Evolutionary conservation across 2,888 invertebrate species (phyloP).

Genomic region (Cotesia congregata): DNA sequence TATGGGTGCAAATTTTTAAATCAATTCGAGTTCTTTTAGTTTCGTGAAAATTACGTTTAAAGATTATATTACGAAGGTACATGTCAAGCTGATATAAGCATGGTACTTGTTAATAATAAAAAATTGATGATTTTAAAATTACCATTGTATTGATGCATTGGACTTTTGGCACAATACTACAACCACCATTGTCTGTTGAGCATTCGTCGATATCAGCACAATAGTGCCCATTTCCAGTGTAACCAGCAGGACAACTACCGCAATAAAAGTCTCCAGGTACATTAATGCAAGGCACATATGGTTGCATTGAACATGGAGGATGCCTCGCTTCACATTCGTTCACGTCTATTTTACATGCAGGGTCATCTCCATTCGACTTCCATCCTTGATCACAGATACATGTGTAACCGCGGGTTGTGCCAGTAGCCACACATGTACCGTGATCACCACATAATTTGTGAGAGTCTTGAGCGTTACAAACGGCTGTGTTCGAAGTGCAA

Average conservation of each 20-base stretch:
- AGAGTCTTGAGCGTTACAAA: slow-evolving; percentile 80
- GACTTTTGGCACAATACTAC: slow-evolving; percentile 85
- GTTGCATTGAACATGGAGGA: slow-evolving; percentile 84
- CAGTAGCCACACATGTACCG: slow-evolving; percentile 83
- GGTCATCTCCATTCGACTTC: slow-evolving; percentile 79
- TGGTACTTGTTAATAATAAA: too few species aligned
- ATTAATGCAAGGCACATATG: slow-evolving; percentile 89
- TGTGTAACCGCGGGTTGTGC: slow-evolving; percentile 76
- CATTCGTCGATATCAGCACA: slow-evolving; percentile 95
- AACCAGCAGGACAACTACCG: slow-evolving; percentile 89
- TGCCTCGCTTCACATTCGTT: slow-evolving; percentile 85
- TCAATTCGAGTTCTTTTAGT: too few species aligned
- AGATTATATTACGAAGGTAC: too few species aligned
- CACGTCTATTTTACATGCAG: slow-evolving; percentile 86
- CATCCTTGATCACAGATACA: slow-evolving; percentile 92
- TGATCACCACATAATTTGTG: slow-evolving; percentile 86
- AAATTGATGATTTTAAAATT: slow-evolving; percentile 46
- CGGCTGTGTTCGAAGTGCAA: slow-evolving; percentile 82
- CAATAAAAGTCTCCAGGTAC: slow-evolving; percentile 91
- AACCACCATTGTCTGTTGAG: slow-evolving; percentile 86
- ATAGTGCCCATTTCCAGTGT: slow-evolving; percentile 87
- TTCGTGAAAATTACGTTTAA: too few species aligned
- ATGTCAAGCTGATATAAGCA: too few species aligned
- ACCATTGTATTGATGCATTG: slow-evolving; percentile 88
- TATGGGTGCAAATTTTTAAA: too few species aligned